Evolutionary conservation across 2,888 invertebrate genomes (phyloP).

Genomic region (Meiosimyza decipiens): DNA sequence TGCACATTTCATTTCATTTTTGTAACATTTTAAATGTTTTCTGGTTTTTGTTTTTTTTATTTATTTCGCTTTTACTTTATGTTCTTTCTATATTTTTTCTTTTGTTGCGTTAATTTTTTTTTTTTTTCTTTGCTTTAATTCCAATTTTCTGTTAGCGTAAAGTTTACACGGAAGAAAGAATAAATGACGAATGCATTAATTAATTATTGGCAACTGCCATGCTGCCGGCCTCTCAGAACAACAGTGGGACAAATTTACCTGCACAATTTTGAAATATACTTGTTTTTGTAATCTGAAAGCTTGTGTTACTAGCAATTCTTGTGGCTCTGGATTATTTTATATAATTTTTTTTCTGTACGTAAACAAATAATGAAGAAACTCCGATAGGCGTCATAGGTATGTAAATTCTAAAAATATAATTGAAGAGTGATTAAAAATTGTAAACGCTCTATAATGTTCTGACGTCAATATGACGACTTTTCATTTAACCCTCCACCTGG

Average conservation of each 20-base stretch:
- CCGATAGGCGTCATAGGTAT: no score
- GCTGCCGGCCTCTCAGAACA: slow-evolving; percentile 9
- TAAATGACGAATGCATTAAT: not conserved
- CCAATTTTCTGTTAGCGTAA: slow-evolving; percentile 41
- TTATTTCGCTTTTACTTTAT: slow-evolving; percentile 10
- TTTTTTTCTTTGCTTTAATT: slow-evolving; percentile 33
- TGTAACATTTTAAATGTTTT: slow-evolving; percentile 18
- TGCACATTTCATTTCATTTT: slow-evolving; percentile 61
- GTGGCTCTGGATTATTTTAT: no score
- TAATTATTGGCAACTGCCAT: slow-evolving; percentile 14
- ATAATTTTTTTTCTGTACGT: no score
- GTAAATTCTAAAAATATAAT: no score
- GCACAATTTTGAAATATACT: not conserved
- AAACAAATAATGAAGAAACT: no score
- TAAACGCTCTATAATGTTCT: no score
- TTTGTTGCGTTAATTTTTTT: slow-evolving; percentile 36
- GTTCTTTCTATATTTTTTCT: slow-evolving; percentile 31
- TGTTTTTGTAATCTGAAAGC: no score
- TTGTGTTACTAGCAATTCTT: no score
- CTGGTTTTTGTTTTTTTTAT: slow-evolving; percentile 4
- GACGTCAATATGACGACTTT: no score
- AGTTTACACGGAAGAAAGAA: slow-evolving; percentile 13
- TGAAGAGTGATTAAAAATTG: no score
- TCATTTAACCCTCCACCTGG: no score
- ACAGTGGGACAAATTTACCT: not conserved